These are phyloP conservation scores for Lottia gigantea DNA, from an alignment of 2,888 invertebrate genomes.

Conservation along the genomic window DNA sequence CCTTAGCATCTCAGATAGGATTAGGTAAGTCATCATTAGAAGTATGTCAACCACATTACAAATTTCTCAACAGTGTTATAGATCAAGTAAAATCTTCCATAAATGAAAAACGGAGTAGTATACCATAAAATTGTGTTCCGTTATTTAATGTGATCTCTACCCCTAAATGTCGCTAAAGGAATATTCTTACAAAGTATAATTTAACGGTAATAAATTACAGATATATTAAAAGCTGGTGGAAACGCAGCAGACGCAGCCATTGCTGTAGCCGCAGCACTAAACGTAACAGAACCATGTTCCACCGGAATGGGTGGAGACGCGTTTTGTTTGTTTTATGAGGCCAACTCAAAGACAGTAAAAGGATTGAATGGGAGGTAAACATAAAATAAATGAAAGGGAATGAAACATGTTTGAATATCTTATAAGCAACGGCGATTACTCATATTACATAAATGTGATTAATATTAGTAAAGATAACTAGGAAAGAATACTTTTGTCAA, in stretches of 20 bases:
- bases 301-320: constrained; percentile 69
- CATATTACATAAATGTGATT: no score
- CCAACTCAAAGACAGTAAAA: constrained; percentile 54
- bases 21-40: constrained; percentile 39
- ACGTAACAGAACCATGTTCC: constrained; percentile 66
- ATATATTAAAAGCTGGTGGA: constrained; percentile 66
- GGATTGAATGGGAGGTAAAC: constrained; percentile 66
- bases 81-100: no score
- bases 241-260: constrained; percentile 70
- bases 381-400: not conserved
- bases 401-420: not conserved
- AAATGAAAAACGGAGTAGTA: no score
- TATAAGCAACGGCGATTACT: no score
- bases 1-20: constrained; percentile 53
- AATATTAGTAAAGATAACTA: no score
- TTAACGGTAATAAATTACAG: constrained; percentile 34
- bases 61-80: no score
- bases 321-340: constrained; percentile 67
- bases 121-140: no score
- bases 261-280: constrained; percentile 67
- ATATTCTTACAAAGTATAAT: no score
- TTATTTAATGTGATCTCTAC: no score
- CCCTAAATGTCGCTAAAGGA: no score
- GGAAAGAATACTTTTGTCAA: no score
- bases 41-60: no score